Evolutionary conservation across 1,140 invertebrate genomes (phyloP), one percentile per base, ranked within the genome.

Genomic region (Trissolcus basalis): DNA sequence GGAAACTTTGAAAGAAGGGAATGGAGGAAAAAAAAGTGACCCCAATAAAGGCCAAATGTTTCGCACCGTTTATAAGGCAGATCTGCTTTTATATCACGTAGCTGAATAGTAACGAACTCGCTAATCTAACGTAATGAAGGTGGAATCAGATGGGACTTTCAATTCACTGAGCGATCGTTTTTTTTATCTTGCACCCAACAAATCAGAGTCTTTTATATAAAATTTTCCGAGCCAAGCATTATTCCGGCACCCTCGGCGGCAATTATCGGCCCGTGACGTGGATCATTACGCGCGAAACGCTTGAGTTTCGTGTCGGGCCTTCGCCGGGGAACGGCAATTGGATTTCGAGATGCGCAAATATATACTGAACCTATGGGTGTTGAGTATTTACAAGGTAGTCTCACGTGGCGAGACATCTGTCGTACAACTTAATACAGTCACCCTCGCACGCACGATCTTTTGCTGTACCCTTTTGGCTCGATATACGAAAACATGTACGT

Each of bases 341-440:
- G 64, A 79, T 79, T 79, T 79, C 55, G 68, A 76, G 69, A 79
- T 64, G 72, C 70, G 73, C 69, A 72, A 76, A 79, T 79, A 76
- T 65, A 69, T 19, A n/a, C 43, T 39, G 27, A 51, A 45, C 41
- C 49, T 64, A 68, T 59, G 74, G 73, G 70, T 56, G 56, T 67
- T 59, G 50, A 72, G 53, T 82, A 82, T 84, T 83, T 83, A 82
- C 75, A 80, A 79, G 73, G 72, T 78, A 80, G 79, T 79, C 78
- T 84, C 83, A 84, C 80, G 83, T 76, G 78, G 81, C 78, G 83
- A 83, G 80, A 83, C 83, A 84, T 84, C 83, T 84, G 83, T 84
- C 80, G 78, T 71, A 78, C 80, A 79, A 81, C 80, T 81, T 80
- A 82, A 83, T 60, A 43, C 78, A 76, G 68, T 72, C 74, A 74